Conservation (phyloP, 2,797 vertebrate species). For the Notolabrus celidotus region DNA sequence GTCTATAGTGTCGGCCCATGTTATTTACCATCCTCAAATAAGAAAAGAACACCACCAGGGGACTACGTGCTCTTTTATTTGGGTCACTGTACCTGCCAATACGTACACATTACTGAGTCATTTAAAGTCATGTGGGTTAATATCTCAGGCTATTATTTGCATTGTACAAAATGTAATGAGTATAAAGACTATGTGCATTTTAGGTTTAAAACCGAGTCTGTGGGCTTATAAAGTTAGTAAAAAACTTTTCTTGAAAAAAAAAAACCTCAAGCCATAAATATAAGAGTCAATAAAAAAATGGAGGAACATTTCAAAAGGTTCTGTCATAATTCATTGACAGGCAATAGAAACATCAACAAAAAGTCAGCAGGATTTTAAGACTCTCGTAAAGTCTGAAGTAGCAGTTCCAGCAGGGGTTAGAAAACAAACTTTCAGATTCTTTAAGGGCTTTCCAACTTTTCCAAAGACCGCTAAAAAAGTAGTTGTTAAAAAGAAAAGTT, state of each 20-base stretch:
- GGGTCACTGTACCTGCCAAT: too few relatives aligned
- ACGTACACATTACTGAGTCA: too few relatives aligned
- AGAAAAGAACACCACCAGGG: too few relatives aligned
- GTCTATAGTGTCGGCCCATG: too few relatives aligned
- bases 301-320: conserved; percentile 6
- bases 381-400: background rate
- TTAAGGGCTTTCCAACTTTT: conserved; percentile 26
- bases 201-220: background rate
- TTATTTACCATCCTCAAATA: too few relatives aligned
- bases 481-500: conserved; percentile 3
- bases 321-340: background rate
- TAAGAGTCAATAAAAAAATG: background rate
- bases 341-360: conserved; percentile 8
- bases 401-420: conserved; percentile 6
- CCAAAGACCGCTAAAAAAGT: conserved; percentile 16
- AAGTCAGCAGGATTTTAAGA: conserved; percentile 37
- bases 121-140: too few relatives aligned
- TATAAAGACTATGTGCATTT: background rate
- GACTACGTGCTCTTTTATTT: too few relatives aligned
- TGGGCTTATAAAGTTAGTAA: background rate
- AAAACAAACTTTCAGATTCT: conserved; percentile 4
- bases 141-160: too few relatives aligned
- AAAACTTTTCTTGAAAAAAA: background rate
- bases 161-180: too few relatives aligned
- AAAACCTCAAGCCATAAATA: background rate